phyloP scores from a whole-genome alignment of 2,888 invertebrate genomes.

The Eupithecia pulchellata region DNA sequence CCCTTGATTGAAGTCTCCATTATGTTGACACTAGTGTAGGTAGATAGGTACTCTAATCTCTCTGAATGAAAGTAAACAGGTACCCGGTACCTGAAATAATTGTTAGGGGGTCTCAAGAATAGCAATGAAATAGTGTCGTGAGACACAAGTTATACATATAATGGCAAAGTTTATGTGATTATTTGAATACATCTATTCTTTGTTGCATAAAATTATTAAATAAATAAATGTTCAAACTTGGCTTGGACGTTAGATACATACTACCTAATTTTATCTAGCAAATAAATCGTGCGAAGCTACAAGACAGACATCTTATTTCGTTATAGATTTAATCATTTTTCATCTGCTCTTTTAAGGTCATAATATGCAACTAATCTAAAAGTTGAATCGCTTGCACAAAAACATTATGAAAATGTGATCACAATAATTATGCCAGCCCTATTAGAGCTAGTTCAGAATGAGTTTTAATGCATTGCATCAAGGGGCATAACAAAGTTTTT shows the following conservation, averaged over 20 bases:
- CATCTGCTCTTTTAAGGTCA: background rate
- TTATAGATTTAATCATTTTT: background rate
- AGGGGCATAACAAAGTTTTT: constrained; percentile 14
- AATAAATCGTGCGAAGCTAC: background rate
- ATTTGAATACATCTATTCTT: background rate
- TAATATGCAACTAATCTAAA: background rate
- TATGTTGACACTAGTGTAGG: background rate
- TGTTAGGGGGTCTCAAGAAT: background rate
- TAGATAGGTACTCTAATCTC: background rate
- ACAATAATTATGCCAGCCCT: constrained; percentile 7
- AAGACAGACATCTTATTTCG: background rate
- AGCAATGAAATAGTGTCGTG: background rate
- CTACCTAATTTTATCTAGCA: background rate
- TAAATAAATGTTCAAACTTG: background rate
- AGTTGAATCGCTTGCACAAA: background rate
- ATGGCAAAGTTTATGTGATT: background rate
- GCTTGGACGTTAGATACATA: background rate
- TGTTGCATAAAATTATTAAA: background rate
- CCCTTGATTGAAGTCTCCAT: constrained; percentile 20
- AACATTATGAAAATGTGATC: background rate
- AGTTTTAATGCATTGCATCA: constrained; percentile 22
- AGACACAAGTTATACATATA: background rate
- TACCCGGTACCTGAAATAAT: background rate
- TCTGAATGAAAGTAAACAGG: no score
- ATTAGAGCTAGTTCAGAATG: constrained; percentile 15